phyloP scores from a whole-genome alignment of 1,140 invertebrate species.

The Magallana gigas region DNA sequence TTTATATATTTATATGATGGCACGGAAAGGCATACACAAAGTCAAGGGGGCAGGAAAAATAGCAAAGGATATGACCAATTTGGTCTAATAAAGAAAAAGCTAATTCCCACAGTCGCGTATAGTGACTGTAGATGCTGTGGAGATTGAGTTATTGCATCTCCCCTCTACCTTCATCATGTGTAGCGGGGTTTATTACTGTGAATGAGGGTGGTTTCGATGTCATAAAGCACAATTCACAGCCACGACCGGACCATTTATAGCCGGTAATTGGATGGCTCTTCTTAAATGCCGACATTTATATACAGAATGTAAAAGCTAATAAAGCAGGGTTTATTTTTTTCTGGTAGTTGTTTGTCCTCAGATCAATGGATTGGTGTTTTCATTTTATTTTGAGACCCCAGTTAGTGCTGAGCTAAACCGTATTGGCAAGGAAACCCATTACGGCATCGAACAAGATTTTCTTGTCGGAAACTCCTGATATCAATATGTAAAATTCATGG shows the following conservation, averaged over 20 bases:
- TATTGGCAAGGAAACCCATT: not conserved
- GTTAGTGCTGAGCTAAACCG: not conserved
- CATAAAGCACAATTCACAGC: not conserved
- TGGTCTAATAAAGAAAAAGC: not conserved
- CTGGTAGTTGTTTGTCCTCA: not conserved
- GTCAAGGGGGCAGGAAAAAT: not conserved
- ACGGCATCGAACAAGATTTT: not conserved
- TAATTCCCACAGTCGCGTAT: not conserved
- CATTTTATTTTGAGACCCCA: not conserved
- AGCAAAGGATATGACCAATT: not conserved
- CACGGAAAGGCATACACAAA: not conserved
- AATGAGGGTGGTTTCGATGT: not conserved
- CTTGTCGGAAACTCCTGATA: conserved; percentile 5
- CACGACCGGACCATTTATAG: not conserved
- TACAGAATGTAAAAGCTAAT: not conserved
- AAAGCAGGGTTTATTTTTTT: not conserved
- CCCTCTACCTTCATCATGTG: not conserved
- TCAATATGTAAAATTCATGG: conserved; percentile 21
- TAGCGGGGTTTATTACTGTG: not conserved
- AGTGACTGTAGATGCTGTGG: not conserved
- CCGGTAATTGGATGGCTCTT: not conserved
- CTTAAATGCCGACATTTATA: not conserved
- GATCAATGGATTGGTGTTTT: not conserved
- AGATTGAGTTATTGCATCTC: not conserved
- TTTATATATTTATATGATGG: not conserved